Percentiles rank a stretch among this genome's conserved stretches.
Conservation (phyloP, 2,888 invertebrate genomes). For the Orthonychiurus folsomi region DNA sequence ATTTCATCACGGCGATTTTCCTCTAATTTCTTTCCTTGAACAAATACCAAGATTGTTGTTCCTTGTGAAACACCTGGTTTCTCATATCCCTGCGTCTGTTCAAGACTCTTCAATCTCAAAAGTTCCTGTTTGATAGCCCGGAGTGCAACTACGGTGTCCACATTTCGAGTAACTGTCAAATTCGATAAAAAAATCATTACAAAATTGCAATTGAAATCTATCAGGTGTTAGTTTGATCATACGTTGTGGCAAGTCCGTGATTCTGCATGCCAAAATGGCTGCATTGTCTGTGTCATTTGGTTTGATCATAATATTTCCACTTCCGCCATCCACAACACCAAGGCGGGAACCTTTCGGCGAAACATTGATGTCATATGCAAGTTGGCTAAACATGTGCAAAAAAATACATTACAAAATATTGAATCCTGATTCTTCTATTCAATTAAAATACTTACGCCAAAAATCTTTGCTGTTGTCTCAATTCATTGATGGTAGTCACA, state of each 20-base stretch:
- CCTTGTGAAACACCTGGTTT: conserved; percentile 21
- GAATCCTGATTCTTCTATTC: neutral
- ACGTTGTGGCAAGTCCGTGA: conserved; percentile 13
- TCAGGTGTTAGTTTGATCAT: too few species aligned
- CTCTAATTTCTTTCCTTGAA: conserved; percentile 32
- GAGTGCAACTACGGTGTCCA: conserved; percentile 3
- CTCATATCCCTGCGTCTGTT: conserved; percentile 19
- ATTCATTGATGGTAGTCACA: conserved; percentile 17
- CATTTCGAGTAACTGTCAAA: conserved; percentile 5
- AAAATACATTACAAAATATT: too few species aligned
- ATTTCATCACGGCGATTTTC: conserved; percentile 23
- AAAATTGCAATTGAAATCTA: too few species aligned
- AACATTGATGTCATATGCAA: conserved; percentile 29
- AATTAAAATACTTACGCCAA: conserved; percentile 25
- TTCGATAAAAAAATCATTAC: conserved; percentile 6
- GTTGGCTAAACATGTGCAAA: too few species aligned
- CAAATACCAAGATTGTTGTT: conserved; percentile 25
- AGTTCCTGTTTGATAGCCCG: conserved; percentile 18
- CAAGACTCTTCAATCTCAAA: conserved; percentile 18
- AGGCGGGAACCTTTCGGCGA: conserved; percentile 30
- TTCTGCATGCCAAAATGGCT: conserved; percentile 27
- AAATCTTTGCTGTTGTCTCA: conserved; percentile 27
- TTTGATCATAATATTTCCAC: conserved; percentile 29
- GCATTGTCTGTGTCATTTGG: conserved; percentile 34
- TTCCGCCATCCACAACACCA: conserved; percentile 33